Evolutionary conservation across 1,140 invertebrate genomes (phyloP), one percentile per base, ranked within the genome.

Genomic region (Drosophila busckii): DNA sequence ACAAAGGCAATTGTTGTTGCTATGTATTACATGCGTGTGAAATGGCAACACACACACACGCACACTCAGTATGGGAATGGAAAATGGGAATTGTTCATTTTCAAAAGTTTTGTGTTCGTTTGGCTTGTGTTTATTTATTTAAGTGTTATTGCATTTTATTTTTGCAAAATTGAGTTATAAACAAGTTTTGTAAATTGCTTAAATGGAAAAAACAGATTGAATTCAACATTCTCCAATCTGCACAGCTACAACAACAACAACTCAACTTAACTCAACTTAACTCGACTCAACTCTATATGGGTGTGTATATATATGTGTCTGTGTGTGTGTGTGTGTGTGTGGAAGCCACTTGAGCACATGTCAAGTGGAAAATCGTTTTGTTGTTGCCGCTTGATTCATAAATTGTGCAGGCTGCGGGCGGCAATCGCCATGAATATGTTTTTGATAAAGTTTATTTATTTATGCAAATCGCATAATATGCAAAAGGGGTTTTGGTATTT

Each of bases 351-450:
- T 80, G 64, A 80, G 75, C 75, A 69, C 62, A 75, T 80, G 75
- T 80, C 75, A 82, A 80, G 75, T 80, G 75, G 75, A 80, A 80
- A 80, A 80, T 80, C 75, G 75, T 82, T 80, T 80, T 82, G 75
- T 80, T 80, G 54, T 58, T 44, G 8, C 4, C 0, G 17, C 32
- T 8, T 25, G 16, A 20, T 35, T 17, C 22, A n/a, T 35, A 15
- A 49, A 37, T 59, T 29, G 45, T 55, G 54, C 29, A 56, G 45
- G 26, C 26, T 53, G 41, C 44, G 59, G 28, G 59, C 28, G n/a
- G n/a, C n/a, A n/a, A n/a, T n/a, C n/a, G 63, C 63, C 66, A 66
- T 75, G 75, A 82, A 80, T 80, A 80, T 82, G 69, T 69, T 80
- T 82, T 59, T 61, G 75, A 82, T 75, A 54, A 70, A 58, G 26